A percentile compares a stretch with the other conserved stretches of the same genome.
These are phyloP conservation scores for Sycophaga agraensis DNA, from an alignment of 1,140 invertebrate species.

Conservation along the genomic window DNA sequence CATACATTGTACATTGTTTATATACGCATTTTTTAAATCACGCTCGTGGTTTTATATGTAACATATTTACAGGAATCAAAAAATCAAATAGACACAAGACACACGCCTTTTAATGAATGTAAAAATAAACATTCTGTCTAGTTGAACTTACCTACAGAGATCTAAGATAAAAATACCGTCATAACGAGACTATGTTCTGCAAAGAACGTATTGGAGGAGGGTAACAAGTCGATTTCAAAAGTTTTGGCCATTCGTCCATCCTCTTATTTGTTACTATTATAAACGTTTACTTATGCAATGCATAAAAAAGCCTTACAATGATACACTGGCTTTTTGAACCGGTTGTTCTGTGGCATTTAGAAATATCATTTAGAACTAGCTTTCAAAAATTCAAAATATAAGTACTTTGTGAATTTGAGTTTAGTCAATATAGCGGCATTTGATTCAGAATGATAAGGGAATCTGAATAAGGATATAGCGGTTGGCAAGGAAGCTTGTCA, in stretches of 20 bases:
- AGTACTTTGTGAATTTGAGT: constrained; percentile 6
- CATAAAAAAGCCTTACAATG: constrained; percentile 4
- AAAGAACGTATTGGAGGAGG: not conserved
- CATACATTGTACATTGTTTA: constrained; percentile 3
- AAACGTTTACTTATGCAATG: not conserved
- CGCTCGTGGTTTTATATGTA: not conserved
- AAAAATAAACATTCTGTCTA: not conserved
- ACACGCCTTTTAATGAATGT: not conserved
- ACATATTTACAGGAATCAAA: constrained; percentile 7
- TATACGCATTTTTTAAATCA: not conserved
- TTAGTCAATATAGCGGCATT: not conserved
- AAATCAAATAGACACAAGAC: constrained; percentile 3
- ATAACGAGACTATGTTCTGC: constrained; percentile 10
- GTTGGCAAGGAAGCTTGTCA: too few species aligned
- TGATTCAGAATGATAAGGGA: not conserved
- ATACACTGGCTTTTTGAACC: constrained; percentile 10
- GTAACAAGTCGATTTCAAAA: too few species aligned
- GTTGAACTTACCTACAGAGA: not conserved
- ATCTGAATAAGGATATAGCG: too few species aligned
- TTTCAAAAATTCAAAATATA: constrained; percentile 2
- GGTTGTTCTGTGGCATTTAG: not conserved
- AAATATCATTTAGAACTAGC: too few species aligned
- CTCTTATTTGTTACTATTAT: too few species aligned
- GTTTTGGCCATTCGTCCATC: too few species aligned
- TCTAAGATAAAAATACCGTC: constrained; percentile 12